phyloP scores from a whole-genome alignment of 1,140 invertebrate genomes.

The Aphis craccivora region DNA sequence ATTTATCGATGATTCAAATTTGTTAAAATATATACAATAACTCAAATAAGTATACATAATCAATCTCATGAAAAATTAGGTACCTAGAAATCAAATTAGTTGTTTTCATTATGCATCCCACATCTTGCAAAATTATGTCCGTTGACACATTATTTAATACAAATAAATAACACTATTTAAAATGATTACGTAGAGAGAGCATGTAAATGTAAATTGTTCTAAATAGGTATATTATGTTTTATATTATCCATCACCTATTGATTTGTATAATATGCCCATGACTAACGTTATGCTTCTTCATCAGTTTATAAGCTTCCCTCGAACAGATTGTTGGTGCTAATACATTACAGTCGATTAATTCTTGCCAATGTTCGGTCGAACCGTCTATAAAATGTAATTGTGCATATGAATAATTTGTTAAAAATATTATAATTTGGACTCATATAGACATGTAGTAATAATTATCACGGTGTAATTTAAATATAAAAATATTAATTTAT shows the following conservation, averaged over 20 bases:
- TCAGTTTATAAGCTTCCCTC: slow-evolving; percentile 31
- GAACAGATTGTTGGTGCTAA: slow-evolving; percentile 26
- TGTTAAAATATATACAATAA: neutral
- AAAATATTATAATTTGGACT: neutral
- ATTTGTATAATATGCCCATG: slow-evolving; percentile 48
- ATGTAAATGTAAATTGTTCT: neutral
- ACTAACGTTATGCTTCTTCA: slow-evolving; percentile 30
- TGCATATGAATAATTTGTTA: neutral
- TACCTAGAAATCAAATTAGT: neutral
- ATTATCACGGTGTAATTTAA: neutral
- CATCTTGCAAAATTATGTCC: neutral
- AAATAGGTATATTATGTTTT: neutral
- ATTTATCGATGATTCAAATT: neutral
- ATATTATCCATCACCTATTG: slow-evolving; percentile 18
- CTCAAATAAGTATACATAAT: too few relatives aligned
- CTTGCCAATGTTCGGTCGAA: neutral
- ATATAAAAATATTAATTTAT: neutral
- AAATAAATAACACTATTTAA: neutral
- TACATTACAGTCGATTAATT: slow-evolving; percentile 33
- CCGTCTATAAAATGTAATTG: neutral
- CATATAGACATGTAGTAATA: too few relatives aligned
- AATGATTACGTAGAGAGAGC: neutral
- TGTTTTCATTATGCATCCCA: neutral
- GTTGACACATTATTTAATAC: too few relatives aligned
- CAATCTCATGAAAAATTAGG: neutral